Evolutionary conservation across 1,140 invertebrate genomes (phyloP).

Genomic region (Homalodisca vitripennis): DNA sequence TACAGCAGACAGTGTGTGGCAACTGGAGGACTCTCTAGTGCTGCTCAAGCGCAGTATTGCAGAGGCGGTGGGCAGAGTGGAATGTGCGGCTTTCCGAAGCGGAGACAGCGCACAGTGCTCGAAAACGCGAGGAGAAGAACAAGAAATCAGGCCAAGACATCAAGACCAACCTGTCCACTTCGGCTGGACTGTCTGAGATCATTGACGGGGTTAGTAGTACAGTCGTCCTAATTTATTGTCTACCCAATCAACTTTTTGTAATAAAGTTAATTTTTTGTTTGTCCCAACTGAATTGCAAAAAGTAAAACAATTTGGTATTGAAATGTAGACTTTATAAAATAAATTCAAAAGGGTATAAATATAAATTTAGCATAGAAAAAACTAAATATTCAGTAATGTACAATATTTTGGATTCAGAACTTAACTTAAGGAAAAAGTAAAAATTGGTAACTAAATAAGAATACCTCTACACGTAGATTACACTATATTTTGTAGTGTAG

Average conservation of each 20-base stretch:
- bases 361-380: background rate
- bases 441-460: too few species aligned
- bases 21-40: constrained; percentile 62
- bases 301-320: background rate
- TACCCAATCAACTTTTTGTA: background rate
- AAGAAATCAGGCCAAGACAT: constrained; percentile 14
- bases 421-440: too few species aligned
- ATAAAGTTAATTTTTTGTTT: background rate
- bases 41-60: constrained; percentile 61
- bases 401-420: background rate
- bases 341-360: background rate
- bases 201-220: constrained; percentile 40
- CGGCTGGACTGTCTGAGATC: constrained; percentile 31
- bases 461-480: too few species aligned
- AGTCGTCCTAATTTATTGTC: too few species aligned
- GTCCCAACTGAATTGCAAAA: too few species aligned
- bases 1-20: constrained; percentile 51
- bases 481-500: too few species aligned
- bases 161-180: constrained; percentile 7
- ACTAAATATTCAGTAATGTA: background rate
- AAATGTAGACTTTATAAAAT: background rate
- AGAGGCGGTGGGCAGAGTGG: constrained; percentile 64
- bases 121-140: constrained; percentile 33
- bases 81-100: constrained; percentile 55
- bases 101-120: constrained; percentile 13